Evolutionary conservation across 1,140 invertebrate genomes (phyloP).

Genomic region (Lepidurus packardi): DNA sequence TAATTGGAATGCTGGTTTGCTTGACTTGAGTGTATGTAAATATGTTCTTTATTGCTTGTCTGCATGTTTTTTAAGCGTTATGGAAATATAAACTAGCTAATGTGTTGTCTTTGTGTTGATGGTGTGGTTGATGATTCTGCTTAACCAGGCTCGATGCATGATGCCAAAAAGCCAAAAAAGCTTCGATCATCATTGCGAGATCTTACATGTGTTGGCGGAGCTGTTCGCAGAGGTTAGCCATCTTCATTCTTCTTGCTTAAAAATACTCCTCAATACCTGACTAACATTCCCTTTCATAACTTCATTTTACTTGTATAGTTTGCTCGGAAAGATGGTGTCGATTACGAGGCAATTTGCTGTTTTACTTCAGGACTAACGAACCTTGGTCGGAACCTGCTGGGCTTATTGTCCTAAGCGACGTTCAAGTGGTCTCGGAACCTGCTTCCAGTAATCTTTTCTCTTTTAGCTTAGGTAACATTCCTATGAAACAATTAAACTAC

Average conservation of each 20-base stretch:
- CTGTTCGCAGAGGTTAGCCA: conserved; percentile 24
- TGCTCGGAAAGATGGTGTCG: conserved; percentile 82
- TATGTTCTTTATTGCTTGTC: conserved; percentile 21
- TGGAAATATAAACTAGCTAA: not conserved
- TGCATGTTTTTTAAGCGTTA: not conserved
- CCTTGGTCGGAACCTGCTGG: conserved; percentile 80
- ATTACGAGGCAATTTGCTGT: conserved; percentile 83
- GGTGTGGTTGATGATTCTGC: not conserved
- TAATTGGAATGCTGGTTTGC: not conserved
- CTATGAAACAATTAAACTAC: no score
- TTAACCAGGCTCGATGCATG: not conserved
- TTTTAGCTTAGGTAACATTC: conserved; percentile 59
- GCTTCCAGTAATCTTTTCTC: conserved; percentile 55
- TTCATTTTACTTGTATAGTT: conserved; percentile 52
- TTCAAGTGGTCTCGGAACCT: conserved; percentile 62
- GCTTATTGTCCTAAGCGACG: conserved; percentile 80
- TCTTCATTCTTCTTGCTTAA: not conserved
- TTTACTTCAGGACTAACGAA: conserved; percentile 87
- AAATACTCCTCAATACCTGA: not conserved
- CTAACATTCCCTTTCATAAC: conserved; percentile 27
- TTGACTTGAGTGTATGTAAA: not conserved
- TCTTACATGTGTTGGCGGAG: conserved; percentile 32
- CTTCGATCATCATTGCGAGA: conserved; percentile 28
- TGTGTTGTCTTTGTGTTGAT: not conserved
- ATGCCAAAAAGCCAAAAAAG: conserved; percentile 5